Base-by-base conservation (phyloP, 2,888 invertebrate species). In the Minunthozetes semirufus region DNA sequence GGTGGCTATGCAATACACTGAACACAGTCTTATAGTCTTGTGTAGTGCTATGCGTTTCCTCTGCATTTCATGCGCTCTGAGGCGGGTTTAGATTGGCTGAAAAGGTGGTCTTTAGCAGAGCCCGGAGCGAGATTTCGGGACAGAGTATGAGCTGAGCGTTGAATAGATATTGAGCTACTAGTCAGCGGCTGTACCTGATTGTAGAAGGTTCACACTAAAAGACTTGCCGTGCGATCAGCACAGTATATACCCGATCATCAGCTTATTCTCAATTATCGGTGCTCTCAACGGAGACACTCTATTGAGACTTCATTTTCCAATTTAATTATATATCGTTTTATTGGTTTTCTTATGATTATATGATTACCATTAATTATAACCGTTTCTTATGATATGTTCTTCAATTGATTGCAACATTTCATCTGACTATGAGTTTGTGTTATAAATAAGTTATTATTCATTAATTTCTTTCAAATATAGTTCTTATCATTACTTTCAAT, bases 141-240 rank as follows among this genome's bases (percentile, higher is more conserved):
- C 17, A 68, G 68, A 19, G 70, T 38, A 22, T 27, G 42, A 27
- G 70, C 42, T 48, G 25, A 46, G 22, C 17, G 11, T 19, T 1
- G 42, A 25, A 70, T 48, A 70, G 70, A 70, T 70, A 70, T 48
- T 70, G 70, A 25, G 70, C 70, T 70, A 70, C 70, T 70, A 66
- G 70, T 70, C 46, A 70, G 15, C 25, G 48, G 22, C 70, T 70
- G 70, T 70, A 48, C 70, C 70, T 70, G 25, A 70, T 48, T 19
- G 48, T 15, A 25, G 48, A 70, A 46, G 70, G 70, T 48, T 48
- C 42, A 48, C 19, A 66, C 63, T 38, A 33, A 33, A 19, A 66
- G 19, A 33, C 9, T 66, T 38, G 38, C 19, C 22, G 53, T 22
- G n/a, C 53, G 22, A 3, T 53, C 19, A 53, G 53, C 22, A 19